Base-by-base conservation (phyloP, 2,113 vertebrate species). In the Chlorodrepanis virens region DNA sequence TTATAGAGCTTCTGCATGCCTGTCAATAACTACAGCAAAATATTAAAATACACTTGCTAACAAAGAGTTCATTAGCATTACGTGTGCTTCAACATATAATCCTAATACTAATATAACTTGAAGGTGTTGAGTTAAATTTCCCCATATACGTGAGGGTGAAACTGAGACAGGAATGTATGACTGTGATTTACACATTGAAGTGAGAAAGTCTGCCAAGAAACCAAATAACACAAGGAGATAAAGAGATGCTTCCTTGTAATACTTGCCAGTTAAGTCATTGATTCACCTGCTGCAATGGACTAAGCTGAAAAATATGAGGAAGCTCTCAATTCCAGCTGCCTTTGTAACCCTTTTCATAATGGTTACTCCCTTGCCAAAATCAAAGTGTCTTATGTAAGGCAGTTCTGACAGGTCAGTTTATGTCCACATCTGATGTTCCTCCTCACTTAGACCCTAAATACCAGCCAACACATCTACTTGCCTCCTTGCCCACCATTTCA, bases 11-110 rank as follows among this genome's bases (percentile, higher is more conserved):
- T 44, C 52, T 91, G 12, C 65, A 87, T 89, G 52, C 68, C 39
- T 92, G 65, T 54, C 89, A 92, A 79, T 79, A 94, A 29, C 44
- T 70, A 53, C 24, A 37, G 68, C 60, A 71, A 91, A 92, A 89
- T 68, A 89, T 65, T 94, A 81, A 91, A 94, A 86, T 65, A 83
- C 72, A 89, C 72, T 79, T 85, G 42, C 40, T 64, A 64, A 83
- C 60, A 49, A 91, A 88, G 40, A 40, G 37, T 78, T 92, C 57
- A 35, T 83, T 85, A 87, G 45, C 1, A 11, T 29, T 91, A 65
- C 0, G 0, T 74, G 57, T 78, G 11, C 37, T 95, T 78, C 53
- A 91, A 74, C 22, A 45, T 33, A 42, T 70, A 84, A 89, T 78
- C 68, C 11, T 80, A 82, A 53, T 3, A 10, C 35, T 87, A 91